These are phyloP conservation scores for Pollenia griseotomentosa DNA, from an alignment of 2,888 invertebrate species.

Conservation along the genomic window DNA sequence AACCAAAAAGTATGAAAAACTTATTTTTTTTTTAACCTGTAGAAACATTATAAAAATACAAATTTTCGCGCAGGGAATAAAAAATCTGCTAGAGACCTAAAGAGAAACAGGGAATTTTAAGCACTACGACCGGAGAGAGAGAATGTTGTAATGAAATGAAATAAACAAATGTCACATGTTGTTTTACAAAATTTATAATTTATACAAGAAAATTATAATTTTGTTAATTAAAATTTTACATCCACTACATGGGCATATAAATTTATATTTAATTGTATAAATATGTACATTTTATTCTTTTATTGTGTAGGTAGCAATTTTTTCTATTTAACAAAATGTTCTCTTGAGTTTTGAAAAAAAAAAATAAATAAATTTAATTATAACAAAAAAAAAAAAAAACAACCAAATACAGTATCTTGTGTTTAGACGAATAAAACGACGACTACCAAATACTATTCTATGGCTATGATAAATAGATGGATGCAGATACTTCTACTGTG, in stretches of 20 bases:
- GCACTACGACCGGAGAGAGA: not conserved
- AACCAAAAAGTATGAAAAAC: too few relatives aligned
- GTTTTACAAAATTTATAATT: constrained; percentile 10
- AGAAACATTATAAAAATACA: constrained; percentile 4
- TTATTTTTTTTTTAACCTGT: too few relatives aligned
- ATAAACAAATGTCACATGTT: not conserved
- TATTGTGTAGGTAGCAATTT: constrained; percentile 68
- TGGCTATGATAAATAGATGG: constrained; percentile 55
- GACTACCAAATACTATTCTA: constrained; percentile 53
- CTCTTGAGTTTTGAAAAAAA: constrained; percentile 63
- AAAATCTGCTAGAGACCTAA: not conserved
- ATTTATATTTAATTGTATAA: not conserved
- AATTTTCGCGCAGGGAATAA: not conserved
- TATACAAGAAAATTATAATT: constrained; percentile 54
- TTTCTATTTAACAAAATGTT: constrained; percentile 58
- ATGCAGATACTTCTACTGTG: constrained; percentile 41
- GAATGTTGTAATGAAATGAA: not conserved
- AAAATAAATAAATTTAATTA: constrained; percentile 62
- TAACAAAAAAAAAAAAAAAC: constrained; percentile 63
- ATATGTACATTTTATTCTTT: constrained; percentile 32
- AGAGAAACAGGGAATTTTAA: too few relatives aligned
- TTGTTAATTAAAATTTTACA: constrained; percentile 61
- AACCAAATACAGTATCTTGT: constrained; percentile 65
- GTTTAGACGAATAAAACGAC: constrained; percentile 49
- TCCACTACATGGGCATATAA: not conserved